These are phyloP conservation scores for Agelaius tricolor DNA, from an alignment of 2,113 vertebrate species.

Conservation along the genomic window DNA sequence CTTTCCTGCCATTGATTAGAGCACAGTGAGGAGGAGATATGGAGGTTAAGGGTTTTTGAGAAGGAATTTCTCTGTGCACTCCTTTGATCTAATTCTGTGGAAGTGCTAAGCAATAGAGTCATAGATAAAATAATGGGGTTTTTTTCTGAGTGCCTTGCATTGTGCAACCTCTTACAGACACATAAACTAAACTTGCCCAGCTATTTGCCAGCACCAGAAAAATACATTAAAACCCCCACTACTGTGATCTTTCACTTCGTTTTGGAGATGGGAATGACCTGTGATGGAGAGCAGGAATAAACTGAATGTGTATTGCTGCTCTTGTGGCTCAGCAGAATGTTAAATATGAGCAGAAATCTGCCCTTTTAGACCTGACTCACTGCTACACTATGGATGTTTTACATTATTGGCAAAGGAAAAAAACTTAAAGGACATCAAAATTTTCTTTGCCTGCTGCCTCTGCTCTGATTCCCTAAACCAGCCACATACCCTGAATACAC, in stretches of 20 bases:
- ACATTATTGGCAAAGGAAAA: neutral
- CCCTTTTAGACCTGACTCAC: neutral
- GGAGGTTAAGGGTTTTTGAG: conserved; percentile 28
- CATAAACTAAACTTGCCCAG: neutral
- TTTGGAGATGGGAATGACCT: neutral
- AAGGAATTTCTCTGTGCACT: conserved; percentile 3
- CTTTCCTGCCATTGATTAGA: conserved; percentile 1
- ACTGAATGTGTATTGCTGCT: neutral
- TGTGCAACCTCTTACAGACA: neutral
- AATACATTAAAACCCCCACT: neutral
- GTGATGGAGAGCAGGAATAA: neutral
- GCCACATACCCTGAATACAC: neutral
- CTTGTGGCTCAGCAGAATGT: neutral
- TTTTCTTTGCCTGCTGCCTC: neutral
- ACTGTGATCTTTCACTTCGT: neutral
- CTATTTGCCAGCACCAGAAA: neutral
- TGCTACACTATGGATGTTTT: neutral
- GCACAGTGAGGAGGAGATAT: neutral
- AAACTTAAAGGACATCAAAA: neutral
- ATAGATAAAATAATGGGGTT: neutral
- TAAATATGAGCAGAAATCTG: neutral
- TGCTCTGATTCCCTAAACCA: neutral
- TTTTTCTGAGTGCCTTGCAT: neutral
- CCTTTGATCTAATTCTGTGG: conserved; percentile 21
- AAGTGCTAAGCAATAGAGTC: conserved; percentile 4